These are phyloP conservation scores for Leptoclinus maculatus DNA, from an alignment of 2,797 vertebrate species.

Conservation along the genomic window DNA sequence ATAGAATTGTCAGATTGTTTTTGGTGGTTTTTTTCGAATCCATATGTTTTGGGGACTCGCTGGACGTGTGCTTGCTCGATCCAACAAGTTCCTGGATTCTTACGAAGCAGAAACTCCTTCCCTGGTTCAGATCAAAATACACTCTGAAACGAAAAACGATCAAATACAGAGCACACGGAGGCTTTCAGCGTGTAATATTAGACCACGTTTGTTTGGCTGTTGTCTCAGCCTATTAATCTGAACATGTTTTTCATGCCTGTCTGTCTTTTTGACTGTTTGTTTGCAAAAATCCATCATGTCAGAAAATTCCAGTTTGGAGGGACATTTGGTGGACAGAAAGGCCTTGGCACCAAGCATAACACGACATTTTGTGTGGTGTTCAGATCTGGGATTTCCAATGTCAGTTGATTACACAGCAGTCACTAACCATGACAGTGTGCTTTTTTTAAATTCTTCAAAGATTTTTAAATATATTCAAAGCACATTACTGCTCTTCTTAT, in stretches of 20 bases:
- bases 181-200: background rate
- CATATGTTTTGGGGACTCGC: slow-evolving; percentile 13
- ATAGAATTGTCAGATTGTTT: slow-evolving; percentile 8
- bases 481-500: slow-evolving; percentile 55
- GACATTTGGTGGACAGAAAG: background rate
- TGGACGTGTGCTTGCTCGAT: background rate
- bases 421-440: slow-evolving; percentile 8
- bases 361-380: background rate
- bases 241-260: background rate
- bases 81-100: slow-evolving; percentile 6
- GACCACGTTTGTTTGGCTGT: slow-evolving; percentile 1
- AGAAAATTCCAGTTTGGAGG: background rate
- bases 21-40: slow-evolving; percentile 17
- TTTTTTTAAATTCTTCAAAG: slow-evolving; percentile 40
- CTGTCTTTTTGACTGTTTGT: slow-evolving; percentile 21
- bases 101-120: background rate
- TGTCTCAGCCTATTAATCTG: slow-evolving; percentile 1
- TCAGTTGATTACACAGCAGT: slow-evolving; percentile 17
- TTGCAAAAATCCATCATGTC: background rate
- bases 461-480: slow-evolving; percentile 51
- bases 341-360: background rate
- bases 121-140: slow-evolving; percentile 18
- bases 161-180: background rate
- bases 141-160: slow-evolving; percentile 34
- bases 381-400: slow-evolving; percentile 5